Evolutionary conservation across 2,797 vertebrate species (phyloP).

Genomic region (Varecia variegata): DNA sequence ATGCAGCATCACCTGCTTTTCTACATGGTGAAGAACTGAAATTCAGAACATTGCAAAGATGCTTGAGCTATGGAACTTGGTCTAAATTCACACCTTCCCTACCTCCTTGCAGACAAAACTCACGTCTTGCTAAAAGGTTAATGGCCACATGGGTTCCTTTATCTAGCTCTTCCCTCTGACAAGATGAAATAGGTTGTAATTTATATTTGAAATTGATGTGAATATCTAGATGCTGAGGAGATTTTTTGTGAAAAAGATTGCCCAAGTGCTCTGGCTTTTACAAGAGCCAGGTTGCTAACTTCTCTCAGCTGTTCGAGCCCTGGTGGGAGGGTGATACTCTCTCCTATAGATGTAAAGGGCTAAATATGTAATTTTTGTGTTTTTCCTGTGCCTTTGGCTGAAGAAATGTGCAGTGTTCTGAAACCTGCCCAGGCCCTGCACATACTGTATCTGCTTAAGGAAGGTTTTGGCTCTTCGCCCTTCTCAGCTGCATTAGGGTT

Average conservation of each 20-base stretch:
- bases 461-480: slow-evolving; percentile 65
- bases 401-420: slow-evolving; percentile 57
- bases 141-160: slow-evolving; percentile 31
- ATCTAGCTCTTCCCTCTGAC: background rate
- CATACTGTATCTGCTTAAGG: slow-evolving; percentile 64
- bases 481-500: slow-evolving; percentile 66
- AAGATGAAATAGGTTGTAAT: slow-evolving; percentile 45
- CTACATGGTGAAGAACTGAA: background rate
- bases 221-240: slow-evolving; percentile 35
- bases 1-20: background rate
- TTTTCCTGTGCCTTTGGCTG: slow-evolving; percentile 57
- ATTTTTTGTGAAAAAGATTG: slow-evolving; percentile 23
- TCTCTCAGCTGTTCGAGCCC: background rate
- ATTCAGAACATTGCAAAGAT: slow-evolving; percentile 27
- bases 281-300: slow-evolving; percentile 42
- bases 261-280: background rate
- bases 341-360: background rate
- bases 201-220: slow-evolving; percentile 54
- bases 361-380: slow-evolving; percentile 55
- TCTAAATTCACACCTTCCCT: background rate
- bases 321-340: background rate
- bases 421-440: slow-evolving; percentile 49
- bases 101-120: background rate
- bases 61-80: background rate
- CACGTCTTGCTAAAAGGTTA: background rate